Evolutionary conservation across 2,797 vertebrate species (phyloP).

Genomic region (Aphelocoma californica): DNA sequence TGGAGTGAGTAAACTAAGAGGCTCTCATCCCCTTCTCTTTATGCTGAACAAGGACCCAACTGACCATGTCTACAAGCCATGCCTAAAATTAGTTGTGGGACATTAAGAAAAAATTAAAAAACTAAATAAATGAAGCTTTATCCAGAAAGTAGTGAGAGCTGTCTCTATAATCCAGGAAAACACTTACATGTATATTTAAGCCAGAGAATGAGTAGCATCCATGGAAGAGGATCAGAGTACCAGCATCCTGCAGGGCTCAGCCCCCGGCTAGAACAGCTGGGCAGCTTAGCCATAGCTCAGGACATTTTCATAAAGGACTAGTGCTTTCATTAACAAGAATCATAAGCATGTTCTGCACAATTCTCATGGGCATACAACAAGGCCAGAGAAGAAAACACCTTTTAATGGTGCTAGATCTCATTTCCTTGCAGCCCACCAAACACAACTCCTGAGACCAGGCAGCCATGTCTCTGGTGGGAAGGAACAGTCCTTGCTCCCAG

Average conservation of each 20-base stretch:
- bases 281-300: not conserved
- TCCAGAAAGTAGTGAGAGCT: not conserved
- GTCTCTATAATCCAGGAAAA: not conserved
- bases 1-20: not conserved
- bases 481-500: not conserved
- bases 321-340: not conserved
- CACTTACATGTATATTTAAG: not conserved
- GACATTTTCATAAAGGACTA: not conserved
- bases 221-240: not conserved
- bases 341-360: not conserved
- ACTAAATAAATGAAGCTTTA: not conserved
- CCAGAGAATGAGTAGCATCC: not conserved
- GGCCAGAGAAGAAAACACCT: not conserved
- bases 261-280: not conserved
- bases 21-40: not conserved
- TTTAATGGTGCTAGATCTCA: not conserved
- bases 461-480: fast-evolving
- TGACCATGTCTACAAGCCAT: fast-evolving
- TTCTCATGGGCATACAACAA: not conserved
- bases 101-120: not conserved
- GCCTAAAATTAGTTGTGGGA: not conserved
- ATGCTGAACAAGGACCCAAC: not conserved
- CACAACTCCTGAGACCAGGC: fast-evolving
- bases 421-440: not conserved
- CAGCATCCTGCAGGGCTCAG: not conserved